phyloP scores from a whole-genome alignment of 2,113 vertebrate genomes.

The Phyllostomus discolor region DNA sequence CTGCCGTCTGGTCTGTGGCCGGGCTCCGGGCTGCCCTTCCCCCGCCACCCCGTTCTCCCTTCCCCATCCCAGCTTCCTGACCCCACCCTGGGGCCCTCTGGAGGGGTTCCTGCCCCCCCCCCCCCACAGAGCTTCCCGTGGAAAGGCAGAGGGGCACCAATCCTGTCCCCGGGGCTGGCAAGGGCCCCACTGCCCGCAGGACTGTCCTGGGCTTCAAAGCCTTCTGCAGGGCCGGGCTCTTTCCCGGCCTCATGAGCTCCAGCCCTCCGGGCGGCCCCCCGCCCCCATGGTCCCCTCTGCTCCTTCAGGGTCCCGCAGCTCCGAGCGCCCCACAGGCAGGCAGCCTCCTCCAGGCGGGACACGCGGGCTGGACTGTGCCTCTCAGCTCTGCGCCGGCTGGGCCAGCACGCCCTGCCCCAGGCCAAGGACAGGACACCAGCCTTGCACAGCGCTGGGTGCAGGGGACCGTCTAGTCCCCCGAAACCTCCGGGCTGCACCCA shows the following conservation, averaged over 20 bases:
- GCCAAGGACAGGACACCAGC: background rate
- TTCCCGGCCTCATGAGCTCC: background rate
- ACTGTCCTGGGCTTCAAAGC: background rate
- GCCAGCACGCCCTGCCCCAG: background rate
- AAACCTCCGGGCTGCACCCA: background rate
- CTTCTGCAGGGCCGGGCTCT: background rate
- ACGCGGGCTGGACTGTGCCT: no score
- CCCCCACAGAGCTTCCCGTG: background rate
- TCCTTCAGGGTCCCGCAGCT: no score
- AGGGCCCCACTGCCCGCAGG: background rate
- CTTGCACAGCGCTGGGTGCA: rapidly evolving
- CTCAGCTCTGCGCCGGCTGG: background rate
- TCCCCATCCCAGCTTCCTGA: no score
- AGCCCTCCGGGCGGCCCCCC: background rate
- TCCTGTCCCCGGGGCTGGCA: no score
- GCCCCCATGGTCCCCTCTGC: background rate
- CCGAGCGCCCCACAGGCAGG: background rate
- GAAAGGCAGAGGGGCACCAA: background rate
- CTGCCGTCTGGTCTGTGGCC: rapidly evolving
- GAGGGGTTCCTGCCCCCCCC: no score
- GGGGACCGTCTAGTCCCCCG: background rate
- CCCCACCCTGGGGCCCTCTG: background rate
- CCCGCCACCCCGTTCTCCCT: background rate
- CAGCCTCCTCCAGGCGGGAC: background rate
- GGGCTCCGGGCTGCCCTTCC: background rate